These are phyloP conservation scores for Trilocha varians DNA, from an alignment of 2,888 invertebrate genomes.

Conservation along the genomic window DNA sequence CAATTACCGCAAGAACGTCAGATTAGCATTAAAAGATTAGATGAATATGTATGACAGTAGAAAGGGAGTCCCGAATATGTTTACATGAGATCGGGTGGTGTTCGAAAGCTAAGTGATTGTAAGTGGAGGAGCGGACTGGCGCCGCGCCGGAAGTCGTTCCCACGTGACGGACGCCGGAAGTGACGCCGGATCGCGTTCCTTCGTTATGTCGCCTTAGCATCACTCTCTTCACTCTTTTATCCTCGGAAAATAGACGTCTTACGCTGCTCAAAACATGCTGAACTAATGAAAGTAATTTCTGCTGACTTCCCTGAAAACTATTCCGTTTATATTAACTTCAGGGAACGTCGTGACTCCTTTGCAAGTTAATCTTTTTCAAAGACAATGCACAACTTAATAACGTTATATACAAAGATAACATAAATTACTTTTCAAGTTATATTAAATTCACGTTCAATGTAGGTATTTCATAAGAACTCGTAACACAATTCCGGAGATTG, in stretches of 20 bases:
- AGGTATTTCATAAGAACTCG: too few relatives aligned
- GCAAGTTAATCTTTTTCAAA: too few relatives aligned
- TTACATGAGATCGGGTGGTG: constrained; percentile 38
- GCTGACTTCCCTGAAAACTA: too few relatives aligned
- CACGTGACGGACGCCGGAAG: constrained; percentile 69
- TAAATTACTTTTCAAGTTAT: too few relatives aligned
- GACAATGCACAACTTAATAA: too few relatives aligned
- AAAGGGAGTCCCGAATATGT: constrained; percentile 26
- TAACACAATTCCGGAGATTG: too few relatives aligned
- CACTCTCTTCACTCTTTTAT: constrained; percentile 38
- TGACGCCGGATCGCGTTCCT: constrained; percentile 63
- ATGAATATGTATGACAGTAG: constrained; percentile 21
- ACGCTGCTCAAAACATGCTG: constrained; percentile 11
- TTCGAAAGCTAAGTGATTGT: constrained; percentile 65
- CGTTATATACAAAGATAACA: too few relatives aligned
- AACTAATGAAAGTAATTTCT: too few relatives aligned
- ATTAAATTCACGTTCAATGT: too few relatives aligned
- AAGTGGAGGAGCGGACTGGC: constrained; percentile 59
- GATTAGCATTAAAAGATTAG: constrained; percentile 1
- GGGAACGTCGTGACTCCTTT: too few relatives aligned
- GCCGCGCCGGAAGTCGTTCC: constrained; percentile 67
- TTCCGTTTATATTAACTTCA: too few relatives aligned
- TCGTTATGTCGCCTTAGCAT: constrained; percentile 50
- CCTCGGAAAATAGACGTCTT: constrained; percentile 21
- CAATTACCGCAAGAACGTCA: neutral